Conservation (phyloP, 2,113 vertebrate species). For the Cyanistes caeruleus region DNA sequence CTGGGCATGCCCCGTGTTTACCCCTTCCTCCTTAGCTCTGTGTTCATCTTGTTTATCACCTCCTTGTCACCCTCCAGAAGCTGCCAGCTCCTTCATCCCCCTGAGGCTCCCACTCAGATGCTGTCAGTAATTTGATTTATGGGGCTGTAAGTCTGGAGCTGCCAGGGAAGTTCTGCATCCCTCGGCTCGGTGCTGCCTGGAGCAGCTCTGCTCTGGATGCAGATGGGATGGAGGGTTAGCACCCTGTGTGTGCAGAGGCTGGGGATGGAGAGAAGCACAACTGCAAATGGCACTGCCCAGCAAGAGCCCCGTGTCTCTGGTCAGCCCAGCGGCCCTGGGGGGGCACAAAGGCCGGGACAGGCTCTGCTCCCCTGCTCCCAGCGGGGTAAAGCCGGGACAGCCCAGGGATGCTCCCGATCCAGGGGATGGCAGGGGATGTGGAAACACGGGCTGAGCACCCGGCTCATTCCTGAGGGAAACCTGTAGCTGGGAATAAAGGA, state of each 20-base stretch:
- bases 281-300: background rate
- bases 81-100: background rate
- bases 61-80: background rate
- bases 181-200: background rate
- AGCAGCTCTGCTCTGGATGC: background rate
- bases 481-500: background rate
- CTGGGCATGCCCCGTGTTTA: background rate
- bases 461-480: background rate
- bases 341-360: accelerated
- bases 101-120: background rate
- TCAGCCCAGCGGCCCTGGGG: accelerated
- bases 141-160: background rate
- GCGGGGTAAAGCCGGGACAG: no score
- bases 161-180: background rate
- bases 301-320: background rate
- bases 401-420: no score
- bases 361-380: background rate
- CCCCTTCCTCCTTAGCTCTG: background rate
- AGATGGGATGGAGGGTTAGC: background rate
- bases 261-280: background rate
- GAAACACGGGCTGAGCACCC: accelerated
- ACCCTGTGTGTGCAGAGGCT: background rate
- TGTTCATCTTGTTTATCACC: constrained; percentile 35
- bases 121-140: constrained; percentile 20
- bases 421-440: accelerated